Base-by-base conservation (phyloP, 2,888 invertebrate genomes). In the Reticulitermes lucifugus region DNA sequence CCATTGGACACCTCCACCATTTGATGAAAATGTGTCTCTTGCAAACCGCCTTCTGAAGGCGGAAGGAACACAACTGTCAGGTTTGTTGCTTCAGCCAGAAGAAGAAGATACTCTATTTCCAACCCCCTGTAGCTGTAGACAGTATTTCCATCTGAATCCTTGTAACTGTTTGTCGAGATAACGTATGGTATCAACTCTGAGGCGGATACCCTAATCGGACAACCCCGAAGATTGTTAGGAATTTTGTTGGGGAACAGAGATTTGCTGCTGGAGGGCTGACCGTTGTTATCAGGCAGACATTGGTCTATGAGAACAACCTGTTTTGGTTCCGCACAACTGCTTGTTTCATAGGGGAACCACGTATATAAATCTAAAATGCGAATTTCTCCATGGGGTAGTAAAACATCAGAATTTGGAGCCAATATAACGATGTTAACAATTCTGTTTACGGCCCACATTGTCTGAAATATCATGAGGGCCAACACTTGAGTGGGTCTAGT, bases 291-390 rank as follows among this genome's bases (percentile, higher is more conserved):
- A 65, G 7, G 25, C 25, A 25, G 14, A 65, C 65, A 65, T 22
- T 51, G 43, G 22, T n/a, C 77, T 5, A 77, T 21, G 5, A n/a
- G 77, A 22, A 77, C 43, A 22, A 77, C 21, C 7, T 51, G 6
- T n/a, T 5, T 46, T n/a, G 22, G 41, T 21, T 77, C 21, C 41
- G n/a, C 22, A 77, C 77, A 77, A 41, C 18, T 41, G 4, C 22
- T 21, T n/a, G 43, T 10, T 77, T 77, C 46, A 18, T 46, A 77
- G 10, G 77, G 77, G 41, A 77, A 77, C 77, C 77, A 77, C 22
- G 41, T 46, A 46, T 77, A 77, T 14, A 77, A 21, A 25, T 77
- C 22, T 10, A 77, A 46, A 77, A 41, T 41, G 12, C 1, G 6
- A 10, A n/a, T 77, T 77, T 46, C 51, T 41, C 6, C 21, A 25